These are phyloP conservation scores for Nephila pilipes DNA, from an alignment of 1,140 invertebrate genomes.

Conservation along the genomic window DNA sequence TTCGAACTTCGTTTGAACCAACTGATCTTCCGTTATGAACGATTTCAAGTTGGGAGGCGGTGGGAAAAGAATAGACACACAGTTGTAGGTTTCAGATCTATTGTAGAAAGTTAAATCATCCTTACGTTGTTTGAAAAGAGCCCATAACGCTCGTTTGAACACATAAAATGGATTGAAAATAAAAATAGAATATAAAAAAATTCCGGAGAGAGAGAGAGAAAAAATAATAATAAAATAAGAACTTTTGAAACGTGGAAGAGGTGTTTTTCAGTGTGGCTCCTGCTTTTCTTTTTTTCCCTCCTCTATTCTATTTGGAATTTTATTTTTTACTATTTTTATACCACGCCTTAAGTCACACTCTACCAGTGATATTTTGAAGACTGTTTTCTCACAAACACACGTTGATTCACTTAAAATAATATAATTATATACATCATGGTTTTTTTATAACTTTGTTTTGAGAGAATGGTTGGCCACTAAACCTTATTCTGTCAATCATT, in stretches of 20 bases:
- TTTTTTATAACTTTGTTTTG: too few species aligned
- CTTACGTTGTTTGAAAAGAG: constrained; percentile 62
- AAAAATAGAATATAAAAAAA: constrained; percentile 20
- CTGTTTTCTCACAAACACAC: not conserved
- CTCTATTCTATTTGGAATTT: not conserved
- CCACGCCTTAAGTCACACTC: not conserved
- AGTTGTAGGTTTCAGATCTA: constrained; percentile 33
- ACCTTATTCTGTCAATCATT: too few species aligned
- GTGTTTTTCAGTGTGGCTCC: not conserved
- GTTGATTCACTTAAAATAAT: not conserved
- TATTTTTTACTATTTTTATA: not conserved
- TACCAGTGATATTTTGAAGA: not conserved
- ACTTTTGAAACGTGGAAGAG: not conserved
- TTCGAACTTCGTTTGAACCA: constrained; percentile 55
- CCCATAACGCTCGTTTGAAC: constrained; percentile 66
- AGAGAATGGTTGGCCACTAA: too few species aligned
- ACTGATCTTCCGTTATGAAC: constrained; percentile 38
- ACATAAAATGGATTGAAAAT: constrained; percentile 60
- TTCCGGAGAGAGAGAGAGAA: not conserved
- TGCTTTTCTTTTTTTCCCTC: not conserved
- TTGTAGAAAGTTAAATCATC: constrained; percentile 73
- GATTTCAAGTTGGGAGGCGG: not conserved
- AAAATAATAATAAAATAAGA: not conserved
- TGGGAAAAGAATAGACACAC: not conserved
- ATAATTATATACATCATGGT: not conserved